phyloP scores from a whole-genome alignment of 1,140 invertebrate species.

The Caenorhabditis briggsae region DNA sequence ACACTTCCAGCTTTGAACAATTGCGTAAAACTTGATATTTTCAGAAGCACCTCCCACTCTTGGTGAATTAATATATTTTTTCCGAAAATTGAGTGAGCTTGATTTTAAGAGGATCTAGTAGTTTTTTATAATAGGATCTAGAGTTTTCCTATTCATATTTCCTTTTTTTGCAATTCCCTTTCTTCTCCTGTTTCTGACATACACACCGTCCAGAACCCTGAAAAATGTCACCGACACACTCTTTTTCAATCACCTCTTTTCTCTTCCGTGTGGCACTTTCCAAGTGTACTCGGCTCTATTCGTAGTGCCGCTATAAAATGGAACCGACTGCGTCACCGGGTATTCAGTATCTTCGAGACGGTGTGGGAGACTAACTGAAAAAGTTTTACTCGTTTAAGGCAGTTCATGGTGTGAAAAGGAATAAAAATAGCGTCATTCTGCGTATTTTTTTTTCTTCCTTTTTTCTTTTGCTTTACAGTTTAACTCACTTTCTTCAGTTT shows the following conservation, averaged over 20 bases:
- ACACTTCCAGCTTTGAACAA: too few species aligned
- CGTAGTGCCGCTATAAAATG: conserved; percentile 45
- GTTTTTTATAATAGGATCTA: too few species aligned
- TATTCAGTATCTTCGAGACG: conserved; percentile 44
- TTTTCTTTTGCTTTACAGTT: not conserved
- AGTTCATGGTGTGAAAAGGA: not conserved
- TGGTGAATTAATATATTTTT: too few species aligned
- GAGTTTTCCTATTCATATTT: too few species aligned
- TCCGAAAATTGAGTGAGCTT: too few species aligned
- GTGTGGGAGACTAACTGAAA: conserved; percentile 28
- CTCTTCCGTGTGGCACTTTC: conserved; percentile 39
- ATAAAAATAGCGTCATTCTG: not conserved
- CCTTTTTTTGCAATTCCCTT: too few species aligned
- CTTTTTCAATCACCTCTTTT: not conserved
- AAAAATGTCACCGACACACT: not conserved
- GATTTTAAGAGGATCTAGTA: too few species aligned
- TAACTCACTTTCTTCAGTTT: conserved; percentile 17
- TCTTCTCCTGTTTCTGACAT: too few species aligned
- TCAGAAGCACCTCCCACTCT: too few species aligned
- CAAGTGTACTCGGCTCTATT: conserved; percentile 18
- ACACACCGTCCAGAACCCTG: too few species aligned
- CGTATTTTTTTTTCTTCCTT: not conserved
- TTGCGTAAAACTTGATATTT: too few species aligned
- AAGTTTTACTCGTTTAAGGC: not conserved
- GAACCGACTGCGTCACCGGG: conserved; percentile 28